These are phyloP conservation scores for Phenganax marumi DNA, from an alignment of 92 coral and sea anemone genomes.

Conservation along the genomic window DNA sequence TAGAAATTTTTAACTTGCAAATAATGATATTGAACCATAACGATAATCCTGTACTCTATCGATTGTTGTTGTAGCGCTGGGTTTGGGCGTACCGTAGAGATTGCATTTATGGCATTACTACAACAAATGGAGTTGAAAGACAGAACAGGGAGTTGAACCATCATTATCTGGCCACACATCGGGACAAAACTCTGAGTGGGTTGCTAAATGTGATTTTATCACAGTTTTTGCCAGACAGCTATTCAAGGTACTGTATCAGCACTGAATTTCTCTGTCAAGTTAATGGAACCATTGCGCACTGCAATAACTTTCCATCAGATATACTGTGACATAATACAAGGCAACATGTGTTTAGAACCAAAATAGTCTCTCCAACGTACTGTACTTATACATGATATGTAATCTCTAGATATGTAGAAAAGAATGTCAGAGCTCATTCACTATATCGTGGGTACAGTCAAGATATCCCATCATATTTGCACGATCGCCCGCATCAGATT, in stretches of 20 bases:
- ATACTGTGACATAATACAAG: no score
- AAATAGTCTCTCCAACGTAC: no score
- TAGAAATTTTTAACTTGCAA: no score
- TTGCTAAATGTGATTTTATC: slow-evolving; percentile 46
- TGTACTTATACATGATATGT: neutral
- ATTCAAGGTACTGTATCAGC: slow-evolving; percentile 47
- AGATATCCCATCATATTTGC: slow-evolving; percentile 15
- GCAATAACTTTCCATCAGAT: no score
- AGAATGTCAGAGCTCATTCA: slow-evolving; percentile 18
- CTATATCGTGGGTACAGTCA: slow-evolving; percentile 24
- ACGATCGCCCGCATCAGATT: slow-evolving; percentile 6
- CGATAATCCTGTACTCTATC: neutral
- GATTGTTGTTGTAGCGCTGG: slow-evolving; percentile 45
- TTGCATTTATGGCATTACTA: slow-evolving; percentile 37
- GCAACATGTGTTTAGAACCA: no score
- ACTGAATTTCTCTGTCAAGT: neutral
- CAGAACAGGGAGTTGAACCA: slow-evolving; percentile 56
- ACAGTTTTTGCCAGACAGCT: slow-evolving; percentile 56
- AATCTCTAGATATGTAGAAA: slow-evolving; percentile 31
- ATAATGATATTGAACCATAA: no score
- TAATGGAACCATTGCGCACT: neutral
- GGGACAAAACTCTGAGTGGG: slow-evolving; percentile 61
- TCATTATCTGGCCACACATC: slow-evolving; percentile 54
- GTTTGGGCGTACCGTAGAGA: slow-evolving; percentile 43
- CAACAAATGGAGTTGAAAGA: slow-evolving; percentile 55